A percentile compares a stretch with the other conserved stretches of the same genome.
These are phyloP conservation scores for Columbina picui DNA, from an alignment of 2,113 vertebrate genomes.

Conservation along the genomic window DNA sequence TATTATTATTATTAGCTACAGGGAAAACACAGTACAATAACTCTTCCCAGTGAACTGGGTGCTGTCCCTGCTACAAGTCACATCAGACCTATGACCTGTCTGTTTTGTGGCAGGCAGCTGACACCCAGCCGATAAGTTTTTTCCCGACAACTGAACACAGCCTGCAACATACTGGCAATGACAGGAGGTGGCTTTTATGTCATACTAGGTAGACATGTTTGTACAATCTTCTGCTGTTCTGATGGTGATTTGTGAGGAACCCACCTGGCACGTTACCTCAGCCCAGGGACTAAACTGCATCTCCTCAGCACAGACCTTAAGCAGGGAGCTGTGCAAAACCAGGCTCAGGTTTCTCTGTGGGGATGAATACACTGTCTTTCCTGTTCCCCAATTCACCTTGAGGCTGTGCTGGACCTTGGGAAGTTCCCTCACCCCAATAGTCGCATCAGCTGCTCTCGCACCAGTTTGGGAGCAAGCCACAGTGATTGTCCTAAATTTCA, in stretches of 20 bases:
- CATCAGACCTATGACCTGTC: neutral
- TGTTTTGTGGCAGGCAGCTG: neutral
- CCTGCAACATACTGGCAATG: neutral
- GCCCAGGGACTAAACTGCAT: neutral
- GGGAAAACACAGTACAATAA: neutral
- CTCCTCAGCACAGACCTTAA: neutral
- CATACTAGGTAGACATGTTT: neutral
- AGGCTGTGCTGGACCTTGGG: neutral
- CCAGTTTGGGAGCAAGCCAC: neutral
- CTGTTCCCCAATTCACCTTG: neutral
- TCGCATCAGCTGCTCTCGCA: neutral
- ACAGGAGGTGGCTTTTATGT: conserved; percentile 39
- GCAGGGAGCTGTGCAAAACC: neutral
- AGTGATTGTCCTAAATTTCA: neutral
- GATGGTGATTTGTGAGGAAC: neutral
- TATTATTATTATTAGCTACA: neutral
- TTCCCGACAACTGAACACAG: neutral
- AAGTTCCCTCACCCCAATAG: neutral
- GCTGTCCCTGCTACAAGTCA: neutral
- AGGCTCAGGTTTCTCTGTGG: neutral
- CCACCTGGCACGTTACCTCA: neutral
- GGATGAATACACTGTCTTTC: neutral
- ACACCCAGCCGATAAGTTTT: neutral
- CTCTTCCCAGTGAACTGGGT: neutral
- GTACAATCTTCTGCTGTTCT: neutral